These are phyloP conservation scores for Erebia palarica DNA, from an alignment of 2,888 invertebrate genomes.

Conservation along the genomic window DNA sequence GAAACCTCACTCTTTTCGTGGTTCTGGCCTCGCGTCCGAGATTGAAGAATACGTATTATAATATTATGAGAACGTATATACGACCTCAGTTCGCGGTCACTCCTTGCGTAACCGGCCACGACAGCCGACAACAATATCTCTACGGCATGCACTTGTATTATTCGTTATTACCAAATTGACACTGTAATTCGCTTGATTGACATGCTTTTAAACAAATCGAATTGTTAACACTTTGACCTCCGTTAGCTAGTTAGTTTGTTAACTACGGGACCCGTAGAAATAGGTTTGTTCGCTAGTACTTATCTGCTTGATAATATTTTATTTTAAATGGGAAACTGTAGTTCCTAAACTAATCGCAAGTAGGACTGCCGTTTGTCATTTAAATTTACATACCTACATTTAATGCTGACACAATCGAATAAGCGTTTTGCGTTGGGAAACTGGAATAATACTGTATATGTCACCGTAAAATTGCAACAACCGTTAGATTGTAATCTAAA, in stretches of 20 bases:
- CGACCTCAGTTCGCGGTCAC: constrained; percentile 79
- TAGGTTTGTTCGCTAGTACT: background rate
- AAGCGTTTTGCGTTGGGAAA: background rate
- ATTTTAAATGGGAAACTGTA: background rate
- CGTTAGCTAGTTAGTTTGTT: constrained; percentile 1
- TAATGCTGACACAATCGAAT: background rate
- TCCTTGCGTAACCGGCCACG: constrained; percentile 70
- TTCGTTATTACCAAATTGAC: constrained; percentile 38
- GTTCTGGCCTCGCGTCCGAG: constrained; percentile 69
- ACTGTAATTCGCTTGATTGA: constrained; percentile 29
- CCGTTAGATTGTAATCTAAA: too few relatives aligned
- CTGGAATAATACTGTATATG: background rate
- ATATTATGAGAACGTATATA: constrained; percentile 77
- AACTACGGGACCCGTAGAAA: background rate
- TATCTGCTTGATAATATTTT: background rate
- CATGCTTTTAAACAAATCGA: constrained; percentile 29
- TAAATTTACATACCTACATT: background rate
- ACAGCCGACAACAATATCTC: constrained; percentile 76
- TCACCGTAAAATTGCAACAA: too few relatives aligned
- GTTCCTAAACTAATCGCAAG: background rate
- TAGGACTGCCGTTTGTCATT: background rate
- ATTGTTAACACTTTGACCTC: constrained; percentile 39
- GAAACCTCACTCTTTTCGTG: constrained; percentile 79
- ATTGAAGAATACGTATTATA: constrained; percentile 80
- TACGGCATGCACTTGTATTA: constrained; percentile 39